Conservation (phyloP, 2,888 invertebrate genomes). For the Argynnis bischoffii region DNA sequence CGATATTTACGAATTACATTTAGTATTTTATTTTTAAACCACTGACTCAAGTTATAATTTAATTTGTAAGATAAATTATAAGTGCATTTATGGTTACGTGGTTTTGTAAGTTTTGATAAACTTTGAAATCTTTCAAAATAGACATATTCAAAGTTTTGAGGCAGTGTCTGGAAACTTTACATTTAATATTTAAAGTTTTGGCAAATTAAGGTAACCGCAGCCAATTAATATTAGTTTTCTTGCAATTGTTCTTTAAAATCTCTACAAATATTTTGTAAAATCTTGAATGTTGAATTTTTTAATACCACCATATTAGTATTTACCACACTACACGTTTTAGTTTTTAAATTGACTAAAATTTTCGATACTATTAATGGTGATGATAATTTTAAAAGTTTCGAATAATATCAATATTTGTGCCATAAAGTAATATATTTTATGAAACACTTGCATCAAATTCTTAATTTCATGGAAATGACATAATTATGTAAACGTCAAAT, state of each 20-base stretch:
- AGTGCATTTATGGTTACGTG: slow-evolving; percentile 86
- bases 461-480: too few relatives aligned
- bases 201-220: slow-evolving; percentile 83
- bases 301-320: too few relatives aligned
- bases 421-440: too few relatives aligned
- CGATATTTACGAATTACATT: slow-evolving; percentile 72
- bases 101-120: slow-evolving; percentile 89
- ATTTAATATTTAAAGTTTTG: slow-evolving; percentile 84
- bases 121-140: slow-evolving; percentile 84
- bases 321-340: slow-evolving; percentile 47
- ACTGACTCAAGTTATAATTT: slow-evolving; percentile 74
- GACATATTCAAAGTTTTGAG: slow-evolving; percentile 75
- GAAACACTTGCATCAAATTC: too few relatives aligned
- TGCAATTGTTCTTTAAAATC: slow-evolving; percentile 63
- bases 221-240: slow-evolving; percentile 85
- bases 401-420: too few relatives aligned
- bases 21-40: slow-evolving; percentile 56
- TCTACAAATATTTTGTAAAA: slow-evolving; percentile 45
- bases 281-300: slow-evolving; percentile 49
- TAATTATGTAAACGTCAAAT: too few relatives aligned
- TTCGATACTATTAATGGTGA: slow-evolving; percentile 77
- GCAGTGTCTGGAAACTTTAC: slow-evolving; percentile 83
- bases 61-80: slow-evolving; percentile 71
- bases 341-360: slow-evolving; percentile 82
- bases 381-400: slow-evolving; percentile 76